Percentiles rank a stretch among this genome's conserved stretches.
Conservation (phyloP, 64 coral and sea anemone species). For the Orbicella faveolata region DNA sequence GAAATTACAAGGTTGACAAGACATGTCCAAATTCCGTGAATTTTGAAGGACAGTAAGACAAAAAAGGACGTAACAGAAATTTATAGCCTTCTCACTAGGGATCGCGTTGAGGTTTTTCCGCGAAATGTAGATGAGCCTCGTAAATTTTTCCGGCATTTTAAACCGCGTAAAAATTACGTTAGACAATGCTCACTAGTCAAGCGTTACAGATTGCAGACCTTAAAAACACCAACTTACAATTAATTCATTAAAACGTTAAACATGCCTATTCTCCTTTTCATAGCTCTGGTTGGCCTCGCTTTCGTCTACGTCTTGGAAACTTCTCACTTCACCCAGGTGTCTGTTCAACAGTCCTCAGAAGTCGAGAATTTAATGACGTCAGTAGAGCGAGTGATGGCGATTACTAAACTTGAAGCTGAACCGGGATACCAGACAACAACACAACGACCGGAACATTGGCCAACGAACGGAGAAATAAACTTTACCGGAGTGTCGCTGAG, state of each 20-base stretch:
- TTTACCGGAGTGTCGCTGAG: constrained; percentile 36
- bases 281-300: constrained; percentile 45
- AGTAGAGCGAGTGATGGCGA: constrained; percentile 58
- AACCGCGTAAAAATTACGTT: too few relatives aligned
- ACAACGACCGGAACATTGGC: constrained; percentile 37
- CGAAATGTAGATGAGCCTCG: too few relatives aligned
- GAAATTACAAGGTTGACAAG: too few relatives aligned
- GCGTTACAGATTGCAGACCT: too few relatives aligned
- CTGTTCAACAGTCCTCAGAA: constrained; percentile 34
- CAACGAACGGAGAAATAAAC: constrained; percentile 27
- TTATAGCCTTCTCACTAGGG: too few relatives aligned
- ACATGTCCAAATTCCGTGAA: too few relatives aligned
- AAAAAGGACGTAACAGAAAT: too few relatives aligned
- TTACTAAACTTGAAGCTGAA: constrained; percentile 44
- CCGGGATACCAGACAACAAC: constrained; percentile 28
- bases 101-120: too few relatives aligned
- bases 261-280: neutral
- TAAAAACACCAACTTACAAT: neutral
- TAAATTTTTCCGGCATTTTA: too few relatives aligned
- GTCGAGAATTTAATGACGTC: constrained; percentile 68
- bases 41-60: too few relatives aligned
- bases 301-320: constrained; percentile 40
- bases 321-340: constrained; percentile 26
- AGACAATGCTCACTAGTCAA: too few relatives aligned
- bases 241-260: neutral